phyloP scores from a whole-genome alignment of 2,888 invertebrate genomes.

The Agrochola macilenta region DNA sequence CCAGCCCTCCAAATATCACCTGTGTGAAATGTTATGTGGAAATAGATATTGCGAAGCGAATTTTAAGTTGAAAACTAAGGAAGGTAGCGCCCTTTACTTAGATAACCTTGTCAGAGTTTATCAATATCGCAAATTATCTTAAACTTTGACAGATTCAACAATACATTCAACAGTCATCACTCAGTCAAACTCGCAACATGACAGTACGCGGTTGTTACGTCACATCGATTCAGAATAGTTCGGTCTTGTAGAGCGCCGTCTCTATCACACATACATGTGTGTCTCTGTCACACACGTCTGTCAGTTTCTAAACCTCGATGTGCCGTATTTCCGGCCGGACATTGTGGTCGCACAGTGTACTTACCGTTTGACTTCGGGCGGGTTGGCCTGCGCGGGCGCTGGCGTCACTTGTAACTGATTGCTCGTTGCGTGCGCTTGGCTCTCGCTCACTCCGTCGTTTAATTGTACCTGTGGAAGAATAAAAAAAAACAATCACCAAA shows the following conservation, averaged over 20 bases:
- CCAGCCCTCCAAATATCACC: background rate
- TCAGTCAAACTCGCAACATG: background rate
- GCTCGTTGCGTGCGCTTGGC: slow-evolving; percentile 49
- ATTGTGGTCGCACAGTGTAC: slow-evolving; percentile 21
- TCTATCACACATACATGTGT: background rate
- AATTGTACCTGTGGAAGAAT: slow-evolving; percentile 68
- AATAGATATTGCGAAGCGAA: background rate
- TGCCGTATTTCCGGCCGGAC: background rate
- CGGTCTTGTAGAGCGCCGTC: background rate
- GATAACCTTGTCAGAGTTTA: background rate
- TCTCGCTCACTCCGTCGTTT: slow-evolving; percentile 70
- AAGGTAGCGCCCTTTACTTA: background rate
- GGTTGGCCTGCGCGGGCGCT: slow-evolving; percentile 56
- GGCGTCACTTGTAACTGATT: slow-evolving; percentile 61
- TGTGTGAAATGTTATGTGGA: background rate
- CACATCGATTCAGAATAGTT: background rate
- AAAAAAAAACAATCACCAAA: no score
- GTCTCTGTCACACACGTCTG: no score
- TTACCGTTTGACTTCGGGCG: slow-evolving; percentile 84
- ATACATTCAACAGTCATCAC: slow-evolving; percentile 13
- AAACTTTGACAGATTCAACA: slow-evolving; percentile 14
- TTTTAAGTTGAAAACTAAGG: background rate
- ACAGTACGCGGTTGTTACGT: background rate
- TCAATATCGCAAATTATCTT: background rate
- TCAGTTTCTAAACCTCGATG: background rate